Evolutionary conservation across 2,113 vertebrate genomes (phyloP), one percentile per base, ranked within the genome.

Genomic region (Tragelaphus scriptus): DNA sequence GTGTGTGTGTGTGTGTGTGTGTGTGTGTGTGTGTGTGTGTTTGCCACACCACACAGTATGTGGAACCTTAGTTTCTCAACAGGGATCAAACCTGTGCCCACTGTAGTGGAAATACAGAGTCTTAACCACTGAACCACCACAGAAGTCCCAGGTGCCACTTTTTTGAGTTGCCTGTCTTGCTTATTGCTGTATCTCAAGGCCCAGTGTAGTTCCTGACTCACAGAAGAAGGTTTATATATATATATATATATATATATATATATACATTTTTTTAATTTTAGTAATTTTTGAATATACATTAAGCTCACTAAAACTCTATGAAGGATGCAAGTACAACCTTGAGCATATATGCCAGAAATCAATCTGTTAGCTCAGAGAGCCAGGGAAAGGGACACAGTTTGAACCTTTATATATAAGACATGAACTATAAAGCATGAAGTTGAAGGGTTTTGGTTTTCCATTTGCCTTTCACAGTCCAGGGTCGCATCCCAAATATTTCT

Each of bases 401-500:
- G 68, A 95, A 93, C 3, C 5, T 96, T 97, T 55, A 61, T 88
- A 40, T n/a, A 63, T 6, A 88, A 80, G 47, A 58, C 16, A n/a
- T 91, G 58, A 79, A 49, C 53, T 90, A 2, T 47, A 77, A 94
- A 68, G 47, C n/a, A 86, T 53, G 55, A 84, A 51, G 12, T 14
- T 53, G 23, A 82, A 88, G 55, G 13, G 40, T 49, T 75, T 94
- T 61, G 82, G 28, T 71, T 97, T 94, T 89, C 15, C 14, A 53
- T 63, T 59, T 77, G 61, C 91, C 97, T 97, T 98, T 97, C 88
- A 85, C 87, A 97, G 94, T 79, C 36, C n/a, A 81, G n/a, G 61
- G 63, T 98, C 90, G 93, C 98, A 98, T 98, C 95, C 68, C 61
- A 95, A 93, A 94, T 98, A 92, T 94, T 98, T 96, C 55, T 97